Percentiles rank a stretch among this genome's conserved stretches.
Evolutionary conservation across 1,140 invertebrate species (phyloP).

Genomic region (Drosophila takahashii): DNA sequence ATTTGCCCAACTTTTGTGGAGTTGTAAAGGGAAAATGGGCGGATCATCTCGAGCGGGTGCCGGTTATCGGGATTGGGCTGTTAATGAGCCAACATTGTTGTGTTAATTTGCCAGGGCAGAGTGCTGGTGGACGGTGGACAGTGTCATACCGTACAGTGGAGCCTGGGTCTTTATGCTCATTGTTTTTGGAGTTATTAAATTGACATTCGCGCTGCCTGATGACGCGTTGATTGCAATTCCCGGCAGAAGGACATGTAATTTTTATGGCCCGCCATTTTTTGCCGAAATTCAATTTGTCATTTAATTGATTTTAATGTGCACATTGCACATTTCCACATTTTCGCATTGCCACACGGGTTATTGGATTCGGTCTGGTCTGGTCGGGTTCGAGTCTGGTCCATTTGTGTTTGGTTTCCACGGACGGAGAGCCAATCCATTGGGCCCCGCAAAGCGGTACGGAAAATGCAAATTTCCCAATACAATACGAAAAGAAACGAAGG

Average conservation of each 20-base stretch:
- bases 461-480: conserved; percentile 64
- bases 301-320: conserved; percentile 83
- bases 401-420: conserved; percentile 40
- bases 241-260: conserved; percentile 80
- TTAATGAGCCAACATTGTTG: conserved; percentile 83
- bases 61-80: conserved; percentile 34
- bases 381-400: conserved; percentile 46
- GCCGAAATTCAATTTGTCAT: conserved; percentile 80
- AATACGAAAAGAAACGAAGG: conserved; percentile 23
- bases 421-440: conserved; percentile 33
- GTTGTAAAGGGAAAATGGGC: conserved; percentile 57
- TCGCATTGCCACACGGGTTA: conserved; percentile 40
- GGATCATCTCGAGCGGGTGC: conserved; percentile 1
- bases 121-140: not conserved
- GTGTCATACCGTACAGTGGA: conserved; percentile 41
- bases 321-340: conserved; percentile 43
- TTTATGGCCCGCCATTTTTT: conserved; percentile 78
- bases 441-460: conserved; percentile 23
- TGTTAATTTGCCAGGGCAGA: conserved; percentile 71
- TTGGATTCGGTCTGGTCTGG: conserved; percentile 31
- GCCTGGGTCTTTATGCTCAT: conserved; percentile 21
- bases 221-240: conserved; percentile 81
- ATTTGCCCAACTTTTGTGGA: conserved; percentile 72
- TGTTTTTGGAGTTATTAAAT: conserved; percentile 74
- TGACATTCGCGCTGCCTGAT: conserved; percentile 72